Conservation (phyloP, 2,888 invertebrate genomes). For the Heteropelma amictum region DNA sequence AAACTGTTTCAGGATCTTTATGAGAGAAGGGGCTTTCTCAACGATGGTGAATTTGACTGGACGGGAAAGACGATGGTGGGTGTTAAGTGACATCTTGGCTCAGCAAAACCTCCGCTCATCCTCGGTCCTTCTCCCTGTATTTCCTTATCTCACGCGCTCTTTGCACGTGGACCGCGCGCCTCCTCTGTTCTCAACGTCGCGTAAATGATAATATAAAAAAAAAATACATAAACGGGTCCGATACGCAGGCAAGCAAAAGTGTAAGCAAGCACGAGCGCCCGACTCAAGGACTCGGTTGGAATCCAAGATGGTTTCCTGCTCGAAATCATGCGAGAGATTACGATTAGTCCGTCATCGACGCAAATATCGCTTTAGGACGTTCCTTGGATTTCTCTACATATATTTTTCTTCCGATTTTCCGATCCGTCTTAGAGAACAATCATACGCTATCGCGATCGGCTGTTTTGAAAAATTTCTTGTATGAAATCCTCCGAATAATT, state of each 20-base stretch:
- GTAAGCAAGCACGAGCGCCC: conserved; percentile 35
- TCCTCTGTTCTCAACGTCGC: conserved; percentile 56
- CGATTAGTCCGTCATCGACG: conserved; percentile 45
- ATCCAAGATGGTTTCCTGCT: conserved; percentile 39
- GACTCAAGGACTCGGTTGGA: conserved; percentile 27
- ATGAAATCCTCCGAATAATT: background rate
- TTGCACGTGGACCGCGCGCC: conserved; percentile 65
- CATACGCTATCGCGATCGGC: conserved; percentile 2
- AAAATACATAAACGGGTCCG: background rate
- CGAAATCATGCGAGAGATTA: conserved; percentile 26
- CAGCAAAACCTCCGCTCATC: conserved; percentile 10
- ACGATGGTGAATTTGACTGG: conserved; percentile 97
- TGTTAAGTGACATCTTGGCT: conserved; percentile 58
- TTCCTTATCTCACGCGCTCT: conserved; percentile 51
- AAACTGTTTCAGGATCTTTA: conserved; percentile 96
- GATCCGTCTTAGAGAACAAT: conserved; percentile 15
- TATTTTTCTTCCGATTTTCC: background rate
- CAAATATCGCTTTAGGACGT: conserved; percentile 11
- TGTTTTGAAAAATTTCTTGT: background rate
- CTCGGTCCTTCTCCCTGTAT: conserved; percentile 18
- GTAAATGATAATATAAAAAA: background rate
- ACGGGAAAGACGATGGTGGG: conserved; percentile 88
- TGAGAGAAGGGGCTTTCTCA: conserved; percentile 90
- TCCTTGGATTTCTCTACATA: background rate
- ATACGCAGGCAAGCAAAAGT: conserved; percentile 25